A percentile compares a stretch with the other conserved stretches of the same genome.
Evolutionary conservation across 2,888 invertebrate genomes (phyloP).

Genomic region (Neoitamus cyanurus): DNA sequence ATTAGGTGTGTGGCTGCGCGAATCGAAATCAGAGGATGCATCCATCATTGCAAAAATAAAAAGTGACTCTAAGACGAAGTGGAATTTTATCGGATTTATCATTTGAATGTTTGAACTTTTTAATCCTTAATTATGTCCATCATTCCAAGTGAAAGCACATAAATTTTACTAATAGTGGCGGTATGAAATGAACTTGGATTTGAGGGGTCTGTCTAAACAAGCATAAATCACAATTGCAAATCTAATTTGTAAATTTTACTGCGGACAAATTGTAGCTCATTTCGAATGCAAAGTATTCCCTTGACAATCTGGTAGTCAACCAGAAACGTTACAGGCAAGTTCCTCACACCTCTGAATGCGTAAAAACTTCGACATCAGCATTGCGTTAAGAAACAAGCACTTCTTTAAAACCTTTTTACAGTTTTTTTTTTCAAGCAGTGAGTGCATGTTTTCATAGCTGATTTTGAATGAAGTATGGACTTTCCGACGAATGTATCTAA

Average conservation of each 20-base stretch:
- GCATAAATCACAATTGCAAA: background rate
- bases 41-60: background rate
- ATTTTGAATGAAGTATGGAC: too few relatives aligned
- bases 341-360: too few relatives aligned
- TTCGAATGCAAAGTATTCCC: background rate
- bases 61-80: background rate
- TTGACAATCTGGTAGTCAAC: too few relatives aligned
- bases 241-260: background rate
- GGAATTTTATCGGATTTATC: background rate
- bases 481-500: too few relatives aligned
- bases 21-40: background rate
- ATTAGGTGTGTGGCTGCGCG: background rate
- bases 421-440: too few relatives aligned
- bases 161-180: background rate
- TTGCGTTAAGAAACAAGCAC: too few relatives aligned
- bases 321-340: too few relatives aligned
- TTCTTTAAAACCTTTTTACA: too few relatives aligned
- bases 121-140: background rate
- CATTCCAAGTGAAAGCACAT: background rate
- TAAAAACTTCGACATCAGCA: too few relatives aligned
- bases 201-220: background rate
- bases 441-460: too few relatives aligned
- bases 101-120: background rate
- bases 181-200: background rate
- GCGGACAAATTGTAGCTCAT: background rate